These are phyloP conservation scores for Pseudococcus longispinus DNA, from an alignment of 2,888 invertebrate genomes.

Conservation along the genomic window DNA sequence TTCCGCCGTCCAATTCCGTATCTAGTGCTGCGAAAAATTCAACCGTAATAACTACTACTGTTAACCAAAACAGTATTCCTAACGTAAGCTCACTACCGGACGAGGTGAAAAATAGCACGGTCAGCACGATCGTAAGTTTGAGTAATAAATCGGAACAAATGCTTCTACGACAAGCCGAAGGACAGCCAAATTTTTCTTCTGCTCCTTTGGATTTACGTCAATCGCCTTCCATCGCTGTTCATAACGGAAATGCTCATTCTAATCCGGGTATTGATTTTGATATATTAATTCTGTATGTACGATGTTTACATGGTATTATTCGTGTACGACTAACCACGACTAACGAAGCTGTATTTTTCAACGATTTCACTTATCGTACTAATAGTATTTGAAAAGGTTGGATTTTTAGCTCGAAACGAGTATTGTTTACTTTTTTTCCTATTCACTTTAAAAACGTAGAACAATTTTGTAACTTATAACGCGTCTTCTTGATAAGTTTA, in stretches of 20 bases:
- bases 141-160: slow-evolving; percentile 33
- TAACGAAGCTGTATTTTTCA: not conserved
- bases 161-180: slow-evolving; percentile 15
- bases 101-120: not conserved
- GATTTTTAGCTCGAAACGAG: not conserved
- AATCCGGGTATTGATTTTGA: slow-evolving; percentile 57
- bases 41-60: not conserved
- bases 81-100: not conserved
- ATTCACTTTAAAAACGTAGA: not conserved
- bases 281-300: not conserved
- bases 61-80: not conserved
- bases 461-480: not conserved
- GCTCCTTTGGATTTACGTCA: slow-evolving; percentile 64
- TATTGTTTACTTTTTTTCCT: not conserved
- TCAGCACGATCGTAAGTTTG: not conserved
- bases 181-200: not conserved
- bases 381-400: not conserved
- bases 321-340: too few species aligned
- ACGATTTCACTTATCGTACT: not conserved
- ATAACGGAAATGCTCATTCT: slow-evolving; percentile 58
- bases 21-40: not conserved
- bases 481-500: slow-evolving; percentile 10
- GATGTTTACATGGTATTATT: too few species aligned
- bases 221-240: slow-evolving; percentile 61
- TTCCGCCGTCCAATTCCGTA: not conserved